These are phyloP conservation scores for Spodoptera littoralis DNA, from an alignment of 2,888 invertebrate genomes.

Conservation along the genomic window DNA sequence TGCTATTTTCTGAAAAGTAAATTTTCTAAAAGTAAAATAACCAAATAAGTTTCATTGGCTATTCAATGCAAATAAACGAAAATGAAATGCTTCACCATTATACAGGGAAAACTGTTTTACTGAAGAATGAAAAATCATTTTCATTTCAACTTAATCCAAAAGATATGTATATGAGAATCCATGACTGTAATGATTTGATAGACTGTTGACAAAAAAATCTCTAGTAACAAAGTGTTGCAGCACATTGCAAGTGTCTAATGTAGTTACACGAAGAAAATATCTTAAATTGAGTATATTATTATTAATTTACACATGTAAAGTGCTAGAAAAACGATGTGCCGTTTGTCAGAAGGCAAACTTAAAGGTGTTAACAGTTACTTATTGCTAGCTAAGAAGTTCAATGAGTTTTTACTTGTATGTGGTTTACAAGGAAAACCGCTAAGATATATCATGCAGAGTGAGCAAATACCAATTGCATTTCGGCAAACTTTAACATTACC, in stretches of 20 bases:
- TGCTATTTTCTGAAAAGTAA: too few species aligned
- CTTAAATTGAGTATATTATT: slow-evolving; percentile 5
- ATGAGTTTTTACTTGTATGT: slow-evolving; percentile 20
- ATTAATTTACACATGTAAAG: slow-evolving; percentile 13
- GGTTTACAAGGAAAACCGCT: slow-evolving; percentile 34
- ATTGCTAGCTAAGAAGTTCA: slow-evolving; percentile 13
- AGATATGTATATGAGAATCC: too few species aligned
- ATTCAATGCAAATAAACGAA: too few species aligned
- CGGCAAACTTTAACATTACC: not conserved
- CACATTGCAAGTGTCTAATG: not conserved
- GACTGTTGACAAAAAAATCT: too few species aligned
- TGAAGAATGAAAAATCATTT: too few species aligned
- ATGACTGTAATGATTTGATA: too few species aligned
- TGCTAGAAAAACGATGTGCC: slow-evolving; percentile 7
- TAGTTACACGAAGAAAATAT: not conserved
- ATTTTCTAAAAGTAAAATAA: too few species aligned
- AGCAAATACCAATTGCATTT: slow-evolving; percentile 16
- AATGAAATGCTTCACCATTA: too few species aligned
- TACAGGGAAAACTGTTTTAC: too few species aligned
- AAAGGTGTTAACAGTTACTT: slow-evolving; percentile 18
- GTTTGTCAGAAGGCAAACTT: not conserved
- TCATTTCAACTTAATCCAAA: too few species aligned
- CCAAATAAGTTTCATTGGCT: too few species aligned
- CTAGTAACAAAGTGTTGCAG: not conserved
- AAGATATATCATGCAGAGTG: slow-evolving; percentile 16